Conservation (phyloP, 2,888 invertebrate species). For the Yponomeuta sedellus region DNA sequence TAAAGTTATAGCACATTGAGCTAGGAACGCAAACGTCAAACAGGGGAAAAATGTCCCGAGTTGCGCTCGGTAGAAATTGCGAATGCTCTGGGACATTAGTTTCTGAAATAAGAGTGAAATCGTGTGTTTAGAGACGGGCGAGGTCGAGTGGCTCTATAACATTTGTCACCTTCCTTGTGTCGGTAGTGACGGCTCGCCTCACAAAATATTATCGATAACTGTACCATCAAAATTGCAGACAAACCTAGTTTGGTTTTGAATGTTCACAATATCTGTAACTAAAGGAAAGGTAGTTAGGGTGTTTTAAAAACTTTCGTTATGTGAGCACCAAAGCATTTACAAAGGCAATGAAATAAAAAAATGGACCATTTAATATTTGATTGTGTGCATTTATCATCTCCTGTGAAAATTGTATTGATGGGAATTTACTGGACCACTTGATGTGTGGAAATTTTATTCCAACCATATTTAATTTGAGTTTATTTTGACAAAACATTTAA, state of each 20-base stretch:
- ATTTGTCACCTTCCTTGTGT: slow-evolving; percentile 52
- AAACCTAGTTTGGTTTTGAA: not conserved
- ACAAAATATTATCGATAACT: not conserved
- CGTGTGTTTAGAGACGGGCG: slow-evolving; percentile 61
- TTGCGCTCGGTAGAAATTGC: slow-evolving; percentile 26
- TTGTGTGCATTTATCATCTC: no score
- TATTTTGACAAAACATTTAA: no score
- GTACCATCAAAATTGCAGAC: no score
- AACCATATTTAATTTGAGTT: no score
- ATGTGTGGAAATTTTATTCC: no score
- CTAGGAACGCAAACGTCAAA: not conserved
- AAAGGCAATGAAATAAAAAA: no score
- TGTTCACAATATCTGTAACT: slow-evolving; percentile 17
- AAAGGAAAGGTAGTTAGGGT: no score
- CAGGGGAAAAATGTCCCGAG: not conserved
- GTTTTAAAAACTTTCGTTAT: no score
- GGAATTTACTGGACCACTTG: no score
- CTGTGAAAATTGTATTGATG: no score
- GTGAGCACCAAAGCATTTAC: no score
- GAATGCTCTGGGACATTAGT: slow-evolving; percentile 43
- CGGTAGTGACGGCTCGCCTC: slow-evolving; percentile 31
- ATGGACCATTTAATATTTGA: no score
- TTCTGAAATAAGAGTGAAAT: slow-evolving; percentile 67
- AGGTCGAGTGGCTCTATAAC: slow-evolving; percentile 47
- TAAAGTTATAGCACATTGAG: not conserved